A percentile compares a stretch with the other conserved stretches of the same genome.
phyloP scores from a whole-genome alignment of 2,888 invertebrate species.

The Tetragonisca angustula region DNA sequence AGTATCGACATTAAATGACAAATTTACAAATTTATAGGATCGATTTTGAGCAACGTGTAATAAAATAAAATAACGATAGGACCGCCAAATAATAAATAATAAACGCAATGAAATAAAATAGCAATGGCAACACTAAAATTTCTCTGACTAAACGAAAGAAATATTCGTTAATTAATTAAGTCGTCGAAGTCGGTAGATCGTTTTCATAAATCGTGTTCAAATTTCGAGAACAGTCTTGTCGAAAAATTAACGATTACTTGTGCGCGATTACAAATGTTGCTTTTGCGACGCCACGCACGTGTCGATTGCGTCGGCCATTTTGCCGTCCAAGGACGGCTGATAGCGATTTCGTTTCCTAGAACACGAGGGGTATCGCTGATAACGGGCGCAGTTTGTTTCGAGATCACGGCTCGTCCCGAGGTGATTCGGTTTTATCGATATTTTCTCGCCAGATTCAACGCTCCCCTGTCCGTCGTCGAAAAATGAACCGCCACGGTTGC shows the following conservation, averaged over 20 bases:
- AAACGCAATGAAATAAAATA: not conserved
- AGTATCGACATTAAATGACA: too few relatives aligned
- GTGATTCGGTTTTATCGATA: conserved; percentile 25
- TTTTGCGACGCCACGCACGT: conserved; percentile 63
- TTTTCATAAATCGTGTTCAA: not conserved
- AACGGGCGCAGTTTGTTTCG: conserved; percentile 52
- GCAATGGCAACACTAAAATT: not conserved
- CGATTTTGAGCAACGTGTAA: not conserved
- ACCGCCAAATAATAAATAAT: not conserved
- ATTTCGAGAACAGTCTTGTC: not conserved
- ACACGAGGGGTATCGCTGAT: conserved; percentile 71
- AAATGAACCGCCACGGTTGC: not conserved
- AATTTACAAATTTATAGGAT: not conserved
- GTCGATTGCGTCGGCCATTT: conserved; percentile 61
- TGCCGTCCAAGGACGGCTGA: conserved; percentile 73
- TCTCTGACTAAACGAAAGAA: not conserved
- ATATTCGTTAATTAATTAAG: not conserved
- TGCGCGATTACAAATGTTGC: not conserved
- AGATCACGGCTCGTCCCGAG: conserved; percentile 45
- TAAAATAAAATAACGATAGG: too few relatives aligned
- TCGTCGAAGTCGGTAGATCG: not conserved
- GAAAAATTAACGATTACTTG: too few relatives aligned
- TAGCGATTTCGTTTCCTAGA: conserved; percentile 76
- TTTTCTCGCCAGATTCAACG: conserved; percentile 14
- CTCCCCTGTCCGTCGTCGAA: not conserved